Base-by-base conservation (phyloP, 1,140 invertebrate genomes). In the Drosophila pallidifrons region DNA sequence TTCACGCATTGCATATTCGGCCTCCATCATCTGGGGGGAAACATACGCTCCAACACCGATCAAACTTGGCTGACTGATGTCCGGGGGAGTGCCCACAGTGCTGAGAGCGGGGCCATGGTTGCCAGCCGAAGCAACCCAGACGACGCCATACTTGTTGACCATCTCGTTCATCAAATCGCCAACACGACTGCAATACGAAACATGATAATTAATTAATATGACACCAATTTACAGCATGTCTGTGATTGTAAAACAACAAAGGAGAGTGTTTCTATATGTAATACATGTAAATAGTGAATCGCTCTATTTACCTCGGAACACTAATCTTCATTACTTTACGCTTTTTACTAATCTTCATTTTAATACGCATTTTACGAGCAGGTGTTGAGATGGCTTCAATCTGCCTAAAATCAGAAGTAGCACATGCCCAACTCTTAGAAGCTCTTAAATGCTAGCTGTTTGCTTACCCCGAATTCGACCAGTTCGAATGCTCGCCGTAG, bases 1-100 rank as follows among this genome's bases (percentile, higher is more conserved):
- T 92, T 97, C 95, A 55, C 97, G 94, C 92, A 99, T 94, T 0
- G 97, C 97, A 94, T 99, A 99, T 92, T 98, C 97, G 5, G 98
- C 97, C 58, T 95, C 93, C 97, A 99, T 99, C 98, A 99, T 99
- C 75, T 99, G 97, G 5, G 98, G 97, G 0, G 98, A 99, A 46
- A 99, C 98, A 93, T 98, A 99, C 46, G 99, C 98, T 47, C 98
- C 98, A 45, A 99, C 97, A 43, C 96, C 97, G 77, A 99, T 98
- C 49, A 98, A 94, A 60, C 95, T 96, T 58, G 95, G 95, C 52
- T 96, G 95, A 67, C 94, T 94, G 52, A 98, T 97, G 92, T 98
- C 97, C 2, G 98, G 98, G 10, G 98, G 98, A 3, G 98, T 96
- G 8, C 98, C 98, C 66, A 99, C 96, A 1, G 99, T 99, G 79